Evolutionary conservation across 2,888 invertebrate genomes (phyloP).

Genomic region (Drosophila affinis): DNA sequence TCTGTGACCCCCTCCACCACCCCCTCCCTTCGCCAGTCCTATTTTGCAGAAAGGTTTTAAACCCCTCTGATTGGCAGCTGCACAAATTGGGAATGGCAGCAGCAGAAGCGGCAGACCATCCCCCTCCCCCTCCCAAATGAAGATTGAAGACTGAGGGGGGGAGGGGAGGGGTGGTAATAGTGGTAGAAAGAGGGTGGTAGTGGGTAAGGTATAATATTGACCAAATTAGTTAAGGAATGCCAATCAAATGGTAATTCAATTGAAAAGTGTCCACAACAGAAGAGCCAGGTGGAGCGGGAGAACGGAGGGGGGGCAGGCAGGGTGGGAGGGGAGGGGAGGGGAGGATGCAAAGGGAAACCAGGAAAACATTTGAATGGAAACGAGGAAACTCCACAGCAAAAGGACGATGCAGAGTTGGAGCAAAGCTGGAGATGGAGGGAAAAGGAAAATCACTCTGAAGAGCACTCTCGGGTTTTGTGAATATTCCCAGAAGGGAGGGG

Average conservation of each 20-base stretch:
- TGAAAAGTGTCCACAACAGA: conserved; percentile 21
- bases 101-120: too few species aligned
- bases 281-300: too few species aligned
- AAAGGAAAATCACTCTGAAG: not conserved
- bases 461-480: too few species aligned
- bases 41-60: conserved; percentile 23
- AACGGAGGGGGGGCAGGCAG: too few species aligned
- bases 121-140: conserved; percentile 32
- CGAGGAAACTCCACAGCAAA: not conserved
- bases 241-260: conserved; percentile 45
- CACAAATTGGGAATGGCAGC: conserved; percentile 36
- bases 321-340: too few species aligned
- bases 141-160: conserved; percentile 18
- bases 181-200: too few species aligned
- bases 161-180: not conserved
- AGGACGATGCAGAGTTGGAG: too few species aligned
- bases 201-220: conserved; percentile 30
- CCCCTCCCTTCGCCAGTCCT: not conserved
- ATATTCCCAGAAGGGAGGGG: too few species aligned
- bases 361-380: too few species aligned
- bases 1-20: not conserved
- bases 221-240: conserved; percentile 38
- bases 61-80: conserved; percentile 41
- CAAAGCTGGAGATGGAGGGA: not conserved
- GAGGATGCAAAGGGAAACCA: too few species aligned